Evolutionary conservation across 2,113 vertebrate genomes (phyloP).

Genomic region (Notarius quadriscutis): DNA sequence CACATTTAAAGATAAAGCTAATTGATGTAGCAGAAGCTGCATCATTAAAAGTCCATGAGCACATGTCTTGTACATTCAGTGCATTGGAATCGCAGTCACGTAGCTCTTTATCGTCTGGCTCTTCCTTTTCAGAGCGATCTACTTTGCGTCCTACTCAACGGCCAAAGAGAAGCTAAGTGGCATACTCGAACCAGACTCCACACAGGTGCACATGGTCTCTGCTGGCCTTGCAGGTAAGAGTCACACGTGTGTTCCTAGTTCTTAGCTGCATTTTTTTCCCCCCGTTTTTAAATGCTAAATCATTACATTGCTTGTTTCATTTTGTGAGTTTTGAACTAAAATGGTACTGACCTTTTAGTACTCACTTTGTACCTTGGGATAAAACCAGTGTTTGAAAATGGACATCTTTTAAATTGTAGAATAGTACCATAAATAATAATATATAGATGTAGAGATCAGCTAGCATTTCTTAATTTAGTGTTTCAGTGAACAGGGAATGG

Average conservation of each 20-base stretch:
- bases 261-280: background rate
- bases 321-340: conserved; percentile 50
- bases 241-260: background rate
- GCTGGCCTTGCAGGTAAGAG: conserved; percentile 95
- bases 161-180: conserved; percentile 92
- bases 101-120: background rate
- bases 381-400: conserved; percentile 41
- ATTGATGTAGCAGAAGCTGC: too few relatives aligned
- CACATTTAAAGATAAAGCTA: too few relatives aligned
- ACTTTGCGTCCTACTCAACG: conserved; percentile 96
- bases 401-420: conserved; percentile 25
- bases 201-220: conserved; percentile 95
- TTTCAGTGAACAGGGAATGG: conserved; percentile 33
- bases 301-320: conserved; percentile 39
- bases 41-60: too few relatives aligned
- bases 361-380: conserved; percentile 28
- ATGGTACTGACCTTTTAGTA: conserved; percentile 47
- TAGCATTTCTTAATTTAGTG: conserved; percentile 22
- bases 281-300: conserved; percentile 6
- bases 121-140: conserved; percentile 85
- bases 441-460: background rate
- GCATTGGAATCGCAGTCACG: background rate
- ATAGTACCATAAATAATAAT: background rate
- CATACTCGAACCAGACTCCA: conserved; percentile 90
- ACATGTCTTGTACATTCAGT: background rate